Evolutionary conservation across 2,113 vertebrate species (phyloP).

Genomic region (Elephantulus edwardii): DNA sequence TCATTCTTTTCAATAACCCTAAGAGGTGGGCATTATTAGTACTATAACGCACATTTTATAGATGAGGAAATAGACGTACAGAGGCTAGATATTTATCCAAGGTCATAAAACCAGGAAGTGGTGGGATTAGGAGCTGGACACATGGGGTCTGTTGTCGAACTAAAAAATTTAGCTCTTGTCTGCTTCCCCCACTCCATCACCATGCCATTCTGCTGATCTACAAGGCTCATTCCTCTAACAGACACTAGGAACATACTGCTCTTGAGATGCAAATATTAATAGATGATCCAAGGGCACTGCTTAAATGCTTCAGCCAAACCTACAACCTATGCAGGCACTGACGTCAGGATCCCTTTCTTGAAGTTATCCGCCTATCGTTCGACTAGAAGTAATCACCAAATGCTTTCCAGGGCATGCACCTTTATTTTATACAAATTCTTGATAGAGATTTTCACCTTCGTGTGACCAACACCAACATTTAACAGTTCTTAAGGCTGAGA

Average conservation of each 20-base stretch:
- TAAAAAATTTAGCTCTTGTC: neutral
- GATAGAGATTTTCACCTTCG: neutral
- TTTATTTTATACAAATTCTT: constrained; percentile 5
- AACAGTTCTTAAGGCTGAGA: neutral
- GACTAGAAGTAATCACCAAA: neutral
- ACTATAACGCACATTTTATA: neutral
- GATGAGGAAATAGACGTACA: neutral
- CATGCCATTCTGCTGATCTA: neutral
- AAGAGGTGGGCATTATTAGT: neutral
- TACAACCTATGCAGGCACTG: neutral
- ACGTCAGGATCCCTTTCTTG: neutral
- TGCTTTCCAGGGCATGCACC: neutral
- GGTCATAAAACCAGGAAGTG: neutral
- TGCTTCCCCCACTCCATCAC: neutral
- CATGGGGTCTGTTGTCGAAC: neutral
- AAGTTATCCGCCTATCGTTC: neutral
- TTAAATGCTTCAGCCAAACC: neutral
- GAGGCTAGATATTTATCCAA: neutral
- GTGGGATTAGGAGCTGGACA: neutral
- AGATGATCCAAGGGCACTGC: neutral
- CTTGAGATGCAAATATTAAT: neutral
- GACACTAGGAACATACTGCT: neutral
- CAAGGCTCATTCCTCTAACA: neutral
- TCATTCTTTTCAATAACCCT: neutral
- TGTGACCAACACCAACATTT: neutral